Conservation (phyloP, 2,113 vertebrate species). For the Burhinus oedicnemus region DNA sequence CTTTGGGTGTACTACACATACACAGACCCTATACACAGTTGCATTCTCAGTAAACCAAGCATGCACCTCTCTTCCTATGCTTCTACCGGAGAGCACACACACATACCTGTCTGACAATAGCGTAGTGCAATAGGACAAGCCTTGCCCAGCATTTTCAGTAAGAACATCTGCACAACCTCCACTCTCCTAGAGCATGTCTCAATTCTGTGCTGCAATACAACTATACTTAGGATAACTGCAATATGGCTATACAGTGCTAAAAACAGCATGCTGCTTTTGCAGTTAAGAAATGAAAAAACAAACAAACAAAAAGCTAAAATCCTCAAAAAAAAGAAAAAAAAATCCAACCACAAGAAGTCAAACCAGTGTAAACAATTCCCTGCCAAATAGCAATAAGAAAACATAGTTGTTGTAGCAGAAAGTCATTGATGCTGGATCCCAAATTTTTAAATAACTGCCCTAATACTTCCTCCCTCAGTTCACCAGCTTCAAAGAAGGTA, state of each 20-base stretch:
- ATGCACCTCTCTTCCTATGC: background rate
- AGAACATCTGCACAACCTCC: background rate
- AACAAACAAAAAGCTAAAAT: background rate
- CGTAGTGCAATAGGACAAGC: background rate
- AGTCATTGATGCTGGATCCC: background rate
- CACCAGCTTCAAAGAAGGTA: background rate
- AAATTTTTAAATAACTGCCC: background rate
- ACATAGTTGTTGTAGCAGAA: background rate
- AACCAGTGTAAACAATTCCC: background rate
- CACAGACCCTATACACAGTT: background rate
- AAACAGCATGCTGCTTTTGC: background rate
- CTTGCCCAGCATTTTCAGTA: accelerated
- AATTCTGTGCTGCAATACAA: no score
- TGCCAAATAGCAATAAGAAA: background rate
- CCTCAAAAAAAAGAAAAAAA: background rate
- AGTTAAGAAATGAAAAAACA: background rate
- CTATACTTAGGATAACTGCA: background rate
- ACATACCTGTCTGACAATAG: background rate
- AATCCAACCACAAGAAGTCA: background rate
- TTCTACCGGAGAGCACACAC: no score
- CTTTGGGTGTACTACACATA: background rate
- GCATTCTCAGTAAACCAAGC: background rate
- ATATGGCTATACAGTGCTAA: background rate
- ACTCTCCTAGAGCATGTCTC: background rate
- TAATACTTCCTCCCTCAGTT: background rate